Evolutionary conservation across 2,888 invertebrate species (phyloP), one percentile per base, ranked within the genome.

Genomic region (Diogma glabrata): DNA sequence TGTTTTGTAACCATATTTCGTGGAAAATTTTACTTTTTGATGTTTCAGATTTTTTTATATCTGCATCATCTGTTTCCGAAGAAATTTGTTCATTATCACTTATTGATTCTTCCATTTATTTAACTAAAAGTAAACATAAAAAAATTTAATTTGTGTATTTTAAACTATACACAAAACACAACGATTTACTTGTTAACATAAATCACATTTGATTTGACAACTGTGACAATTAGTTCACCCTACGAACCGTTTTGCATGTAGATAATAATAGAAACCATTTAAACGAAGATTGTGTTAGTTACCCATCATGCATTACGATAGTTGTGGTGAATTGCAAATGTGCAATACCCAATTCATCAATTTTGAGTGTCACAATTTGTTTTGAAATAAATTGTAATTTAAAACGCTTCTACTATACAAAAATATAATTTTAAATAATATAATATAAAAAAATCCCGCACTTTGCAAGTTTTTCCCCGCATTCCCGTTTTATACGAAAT

Each of bases 21-120:
- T 38, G 38, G 19, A 38, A 38, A 38, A 17, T 17, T 38, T 38
- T 38, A n/a, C n/a, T n/a, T n/a, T n/a, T n/a, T n/a, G n/a, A n/a
- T n/a, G n/a, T n/a, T n/a, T n/a, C n/a, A n/a, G n/a, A n/a, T n/a
- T n/a, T n/a, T n/a, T n/a, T n/a, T n/a, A n/a, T n/a, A n/a, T n/a
- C n/a, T n/a, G n/a, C n/a, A n/a, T n/a, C n/a, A n/a, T n/a, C n/a
- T n/a, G n/a, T n/a, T n/a, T n/a, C n/a, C n/a, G n/a, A n/a, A n/a
- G n/a, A n/a, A n/a, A n/a, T n/a, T n/a, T n/a, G n/a, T n/a, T n/a
- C n/a, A n/a, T n/a, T n/a, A n/a, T n/a, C n/a, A n/a, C n/a, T n/a
- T n/a, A n/a, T n/a, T n/a, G n/a, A n/a, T n/a, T n/a, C n/a, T n/a
- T n/a, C n/a, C n/a, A n/a, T n/a, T n/a, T n/a, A n/a, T n/a, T n/a